Evolutionary conservation across 1,140 invertebrate species (phyloP).

Genomic region (Octopus bimaculoides): DNA sequence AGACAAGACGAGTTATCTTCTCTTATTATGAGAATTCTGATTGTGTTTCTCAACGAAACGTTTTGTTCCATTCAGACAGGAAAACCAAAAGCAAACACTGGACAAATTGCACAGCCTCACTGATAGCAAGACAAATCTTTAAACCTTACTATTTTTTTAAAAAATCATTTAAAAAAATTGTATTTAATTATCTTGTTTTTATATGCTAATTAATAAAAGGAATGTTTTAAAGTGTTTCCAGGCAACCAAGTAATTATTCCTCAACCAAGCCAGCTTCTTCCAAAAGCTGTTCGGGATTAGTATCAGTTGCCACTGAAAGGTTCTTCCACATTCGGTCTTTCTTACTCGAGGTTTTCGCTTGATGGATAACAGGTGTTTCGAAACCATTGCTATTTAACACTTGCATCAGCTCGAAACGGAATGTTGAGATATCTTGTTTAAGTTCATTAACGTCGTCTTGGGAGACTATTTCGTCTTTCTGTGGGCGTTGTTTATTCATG

Average conservation of each 20-base stretch:
- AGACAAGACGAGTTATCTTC: background rate
- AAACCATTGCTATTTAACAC: slow-evolving; percentile 68
- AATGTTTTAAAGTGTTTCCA: background rate
- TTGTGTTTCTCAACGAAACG: background rate
- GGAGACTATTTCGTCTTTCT: slow-evolving; percentile 96
- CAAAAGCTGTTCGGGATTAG: background rate
- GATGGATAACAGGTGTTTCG: slow-evolving; percentile 51
- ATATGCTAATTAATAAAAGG: no score
- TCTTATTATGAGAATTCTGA: background rate
- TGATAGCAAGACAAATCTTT: no score
- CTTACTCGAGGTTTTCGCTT: slow-evolving; percentile 52
- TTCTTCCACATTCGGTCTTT: slow-evolving; percentile 46
- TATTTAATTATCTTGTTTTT: no score
- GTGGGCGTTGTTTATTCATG: slow-evolving; percentile 90
- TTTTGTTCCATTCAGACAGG: no score
- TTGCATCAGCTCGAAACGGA: slow-evolving; percentile 80
- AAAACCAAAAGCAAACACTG: no score
- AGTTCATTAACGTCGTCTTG: slow-evolving; percentile 99
- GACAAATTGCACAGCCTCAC: no score
- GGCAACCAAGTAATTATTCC: background rate
- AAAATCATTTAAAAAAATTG: no score
- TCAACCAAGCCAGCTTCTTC: background rate
- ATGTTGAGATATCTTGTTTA: slow-evolving; percentile 84
- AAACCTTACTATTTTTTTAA: no score
- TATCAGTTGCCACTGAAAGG: slow-evolving; percentile 27